Evolutionary conservation across 2,888 invertebrate genomes (phyloP), one percentile per base, ranked within the genome.

Genomic region (Noctua comes): DNA sequence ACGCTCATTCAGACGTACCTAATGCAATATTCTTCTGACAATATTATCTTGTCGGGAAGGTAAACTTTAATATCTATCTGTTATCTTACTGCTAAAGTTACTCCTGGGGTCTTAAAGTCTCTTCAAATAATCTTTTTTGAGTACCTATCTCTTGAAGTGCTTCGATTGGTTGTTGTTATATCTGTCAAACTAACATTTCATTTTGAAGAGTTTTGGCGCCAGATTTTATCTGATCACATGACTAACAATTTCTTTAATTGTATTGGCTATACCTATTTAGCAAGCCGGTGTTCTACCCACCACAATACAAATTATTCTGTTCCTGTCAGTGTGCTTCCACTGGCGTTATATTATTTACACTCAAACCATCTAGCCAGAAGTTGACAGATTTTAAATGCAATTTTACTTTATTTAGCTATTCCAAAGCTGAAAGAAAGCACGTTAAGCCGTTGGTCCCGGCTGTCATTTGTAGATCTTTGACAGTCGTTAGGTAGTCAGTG

Each of bases 61-160:
- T 68, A 31, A 73, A 48, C 11, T 27, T 31, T 48, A 1, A 8
- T 57, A 76, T 57, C 10, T 59, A n/a, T n/a, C 40, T 31, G 27
- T 79, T 36, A 46, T 84, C 51, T 27, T 36, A 43, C 21, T 16
- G 13, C 27, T 83, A 16, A 54, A 77, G 4, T 46, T 46, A 36
- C 11, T 31, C 7, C 82, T n/a, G 40, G 24, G 21, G 40, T 48
- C 8, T 43, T n/a, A 31, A 40, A 59, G 11, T 36, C 21, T 48
- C 75, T 62, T 51, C 31, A 82, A 82, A 51, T 71, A 82, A 77
- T 82, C 75, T 59, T 82, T 24, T 21, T 48, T 16, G 40, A 82
- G 82, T 24, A 46, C 13, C 46, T 16, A 31, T 77, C 27, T 76
- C 62, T 83, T 57, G 27, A 57, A 57, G 16, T 65, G 48, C 27